phyloP scores from a whole-genome alignment of 2,113 vertebrate genomes.

The Leucopsar rothschildi region DNA sequence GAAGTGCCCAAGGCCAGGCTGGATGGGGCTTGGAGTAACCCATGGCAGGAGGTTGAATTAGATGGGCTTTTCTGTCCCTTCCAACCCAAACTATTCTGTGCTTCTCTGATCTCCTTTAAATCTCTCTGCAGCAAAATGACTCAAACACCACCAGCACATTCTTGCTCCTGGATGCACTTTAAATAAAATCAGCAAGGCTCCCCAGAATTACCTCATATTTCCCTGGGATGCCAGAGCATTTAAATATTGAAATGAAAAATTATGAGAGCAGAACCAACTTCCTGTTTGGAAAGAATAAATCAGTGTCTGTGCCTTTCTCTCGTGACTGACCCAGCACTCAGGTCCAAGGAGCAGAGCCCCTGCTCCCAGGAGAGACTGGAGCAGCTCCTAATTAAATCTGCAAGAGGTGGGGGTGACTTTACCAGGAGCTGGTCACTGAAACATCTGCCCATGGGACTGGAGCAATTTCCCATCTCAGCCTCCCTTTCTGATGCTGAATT shows the following conservation, averaged over 20 bases:
- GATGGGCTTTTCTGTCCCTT: neutral
- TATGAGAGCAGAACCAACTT: neutral
- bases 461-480: neutral
- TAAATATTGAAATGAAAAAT: neutral
- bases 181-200: neutral
- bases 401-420: neutral
- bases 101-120: neutral
- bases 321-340: neutral
- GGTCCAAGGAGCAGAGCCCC: neutral
- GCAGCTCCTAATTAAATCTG: neutral
- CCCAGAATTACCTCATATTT: neutral
- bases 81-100: neutral
- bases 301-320: neutral
- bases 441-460: neutral
- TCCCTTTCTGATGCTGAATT: neutral
- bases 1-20: neutral
- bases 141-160: neutral
- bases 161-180: conserved; percentile 17
- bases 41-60: neutral
- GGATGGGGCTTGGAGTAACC: neutral
- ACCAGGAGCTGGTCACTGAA: neutral
- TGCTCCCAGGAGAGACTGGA: neutral
- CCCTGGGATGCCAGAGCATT: neutral
- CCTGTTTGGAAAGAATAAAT: neutral
- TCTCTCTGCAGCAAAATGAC: neutral